Conservation (phyloP, 2,797 vertebrate genomes). For the Urocyon cinereoargenteus region DNA sequence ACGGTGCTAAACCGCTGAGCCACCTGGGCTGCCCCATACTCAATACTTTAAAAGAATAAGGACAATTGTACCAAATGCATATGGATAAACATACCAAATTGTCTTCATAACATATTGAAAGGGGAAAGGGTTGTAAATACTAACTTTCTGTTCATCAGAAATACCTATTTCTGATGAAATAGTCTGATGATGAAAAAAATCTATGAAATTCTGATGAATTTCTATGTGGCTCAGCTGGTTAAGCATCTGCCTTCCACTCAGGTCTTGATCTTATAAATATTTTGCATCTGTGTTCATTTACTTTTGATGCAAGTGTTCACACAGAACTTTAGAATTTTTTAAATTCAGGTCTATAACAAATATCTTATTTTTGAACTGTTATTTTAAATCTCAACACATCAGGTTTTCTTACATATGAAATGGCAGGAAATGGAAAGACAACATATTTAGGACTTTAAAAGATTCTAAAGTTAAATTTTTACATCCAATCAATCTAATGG, state of each 20-base stretch:
- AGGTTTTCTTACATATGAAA: constrained; percentile 27
- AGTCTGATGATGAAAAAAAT: no score
- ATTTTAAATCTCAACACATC: constrained; percentile 29
- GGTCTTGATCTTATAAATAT: neutral
- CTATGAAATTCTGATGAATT: no score
- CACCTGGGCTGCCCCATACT: neutral
- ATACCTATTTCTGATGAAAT: neutral
- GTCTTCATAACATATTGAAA: neutral
- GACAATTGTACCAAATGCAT: neutral
- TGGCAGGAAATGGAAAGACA: neutral
- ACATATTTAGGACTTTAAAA: neutral
- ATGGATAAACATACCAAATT: neutral
- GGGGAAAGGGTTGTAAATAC: neutral
- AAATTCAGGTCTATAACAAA: neutral
- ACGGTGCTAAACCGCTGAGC: no score
- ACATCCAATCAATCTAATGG: neutral
- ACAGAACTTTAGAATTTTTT: neutral
- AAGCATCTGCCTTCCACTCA: no score
- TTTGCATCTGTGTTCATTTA: neutral
- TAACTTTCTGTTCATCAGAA: constrained; percentile 21
- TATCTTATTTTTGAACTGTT: neutral
- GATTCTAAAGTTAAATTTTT: neutral
- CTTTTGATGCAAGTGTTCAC: neutral
- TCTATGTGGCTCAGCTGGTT: no score
- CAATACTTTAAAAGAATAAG: neutral